Conservation (phyloP, 2,797 vertebrate species). For the Acanthiza pusilla region DNA sequence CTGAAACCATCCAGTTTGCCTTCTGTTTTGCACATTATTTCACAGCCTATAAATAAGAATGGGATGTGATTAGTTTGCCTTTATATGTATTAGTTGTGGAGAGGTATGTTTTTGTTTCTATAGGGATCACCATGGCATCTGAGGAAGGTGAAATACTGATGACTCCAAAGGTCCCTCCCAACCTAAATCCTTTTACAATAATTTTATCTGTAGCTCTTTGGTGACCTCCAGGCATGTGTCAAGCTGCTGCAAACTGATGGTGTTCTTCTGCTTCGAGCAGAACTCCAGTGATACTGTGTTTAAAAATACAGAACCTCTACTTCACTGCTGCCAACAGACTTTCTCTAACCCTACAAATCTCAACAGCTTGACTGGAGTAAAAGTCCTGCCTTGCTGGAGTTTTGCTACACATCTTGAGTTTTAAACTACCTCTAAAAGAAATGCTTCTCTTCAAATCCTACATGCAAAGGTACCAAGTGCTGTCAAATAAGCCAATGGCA, state of each 20-base stretch:
- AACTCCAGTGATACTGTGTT: neutral
- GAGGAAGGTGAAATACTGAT: neutral
- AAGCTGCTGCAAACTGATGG: neutral
- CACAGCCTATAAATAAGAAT: neutral
- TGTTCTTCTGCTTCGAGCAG: neutral
- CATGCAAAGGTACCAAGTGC: neutral
- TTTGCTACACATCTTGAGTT: neutral
- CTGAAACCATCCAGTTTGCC: neutral
- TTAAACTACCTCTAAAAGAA: neutral
- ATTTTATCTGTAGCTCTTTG: neutral
- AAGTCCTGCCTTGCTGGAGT: neutral
- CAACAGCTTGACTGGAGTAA: neutral
- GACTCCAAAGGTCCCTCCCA: neutral
- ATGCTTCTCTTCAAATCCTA: neutral
- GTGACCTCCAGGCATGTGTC: neutral
- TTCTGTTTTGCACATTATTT: conserved; percentile 2
- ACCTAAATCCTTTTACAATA: neutral
- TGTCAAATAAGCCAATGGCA: neutral
- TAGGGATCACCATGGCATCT: neutral
- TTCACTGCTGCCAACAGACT: neutral
- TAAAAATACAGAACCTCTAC: neutral
- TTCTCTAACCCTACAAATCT: neutral
- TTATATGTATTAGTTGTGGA: neutral
- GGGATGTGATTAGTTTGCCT: neutral
- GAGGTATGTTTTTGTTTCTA: neutral